phyloP scores from a whole-genome alignment of 2,113 vertebrate species.

The Euleptes europaea region DNA sequence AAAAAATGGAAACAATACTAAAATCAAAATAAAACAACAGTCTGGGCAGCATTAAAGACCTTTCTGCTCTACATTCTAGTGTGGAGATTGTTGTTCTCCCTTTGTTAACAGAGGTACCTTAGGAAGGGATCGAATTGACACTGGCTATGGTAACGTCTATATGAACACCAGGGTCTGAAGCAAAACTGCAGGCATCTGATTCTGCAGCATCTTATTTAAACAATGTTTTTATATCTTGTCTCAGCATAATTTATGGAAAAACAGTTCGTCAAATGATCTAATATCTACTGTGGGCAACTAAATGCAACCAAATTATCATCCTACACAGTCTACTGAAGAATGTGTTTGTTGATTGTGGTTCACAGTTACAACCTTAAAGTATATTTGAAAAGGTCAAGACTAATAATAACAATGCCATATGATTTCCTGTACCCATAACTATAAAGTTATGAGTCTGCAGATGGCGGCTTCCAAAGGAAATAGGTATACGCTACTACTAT shows the following conservation, averaged over 20 bases:
- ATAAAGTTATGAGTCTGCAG: not conserved
- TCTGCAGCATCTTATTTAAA: not conserved
- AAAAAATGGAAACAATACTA: no score
- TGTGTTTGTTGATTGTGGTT: constrained; percentile 25
- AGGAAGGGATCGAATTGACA: no score
- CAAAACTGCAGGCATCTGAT: not conserved
- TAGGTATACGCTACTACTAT: not conserved
- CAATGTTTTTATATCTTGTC: not conserved
- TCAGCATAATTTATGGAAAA: not conserved
- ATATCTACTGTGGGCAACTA: not conserved
- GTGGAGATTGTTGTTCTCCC: no score
- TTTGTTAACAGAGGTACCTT: no score
- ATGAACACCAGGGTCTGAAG: no score
- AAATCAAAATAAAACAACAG: no score
- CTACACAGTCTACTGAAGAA: not conserved
- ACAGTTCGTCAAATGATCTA: not conserved
- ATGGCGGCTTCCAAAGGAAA: not conserved
- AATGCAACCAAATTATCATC: not conserved
- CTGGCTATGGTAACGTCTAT: no score
- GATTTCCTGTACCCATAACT: constrained; percentile 2
- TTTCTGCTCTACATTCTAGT: no score
- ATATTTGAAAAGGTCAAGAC: constrained; percentile 10
- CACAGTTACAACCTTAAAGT: not conserved
- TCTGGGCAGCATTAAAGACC: no score
- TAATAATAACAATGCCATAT: constrained; percentile 28